Percentiles rank a stretch among this genome's conserved stretches.
phyloP scores from a whole-genome alignment of 2,888 invertebrate species.

The Zygogramma bicolorata region DNA sequence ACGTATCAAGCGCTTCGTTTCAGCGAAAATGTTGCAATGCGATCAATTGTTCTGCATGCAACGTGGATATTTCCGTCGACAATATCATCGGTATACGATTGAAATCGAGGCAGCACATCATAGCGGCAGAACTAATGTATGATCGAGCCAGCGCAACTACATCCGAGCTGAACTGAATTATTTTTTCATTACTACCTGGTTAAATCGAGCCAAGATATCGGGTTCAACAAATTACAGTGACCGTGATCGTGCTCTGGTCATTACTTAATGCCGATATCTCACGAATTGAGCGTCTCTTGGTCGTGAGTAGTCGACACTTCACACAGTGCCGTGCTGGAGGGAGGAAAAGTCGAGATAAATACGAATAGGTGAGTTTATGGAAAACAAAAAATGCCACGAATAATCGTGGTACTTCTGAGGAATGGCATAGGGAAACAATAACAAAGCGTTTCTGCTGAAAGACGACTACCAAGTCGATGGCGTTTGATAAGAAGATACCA shows the following conservation, averaged over 20 bases:
- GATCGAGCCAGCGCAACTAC: slow-evolving; percentile 28
- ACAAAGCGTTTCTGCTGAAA: too few relatives aligned
- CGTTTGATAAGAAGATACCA: too few relatives aligned
- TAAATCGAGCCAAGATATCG: slow-evolving; percentile 61
- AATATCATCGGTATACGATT: slow-evolving; percentile 25
- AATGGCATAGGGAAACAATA: too few relatives aligned
- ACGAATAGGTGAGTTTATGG: too few relatives aligned
- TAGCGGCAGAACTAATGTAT: slow-evolving; percentile 37
- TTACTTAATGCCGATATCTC: slow-evolving; percentile 65
- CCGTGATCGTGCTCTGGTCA: slow-evolving; percentile 64
- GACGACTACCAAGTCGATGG: too few relatives aligned
- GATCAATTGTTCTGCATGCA: not conserved
- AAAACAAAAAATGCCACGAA: too few relatives aligned
- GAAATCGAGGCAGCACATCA: slow-evolving; percentile 34
- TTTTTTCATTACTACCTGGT: slow-evolving; percentile 61
- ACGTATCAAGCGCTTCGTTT: not conserved
- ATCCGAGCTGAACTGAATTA: slow-evolving; percentile 55
- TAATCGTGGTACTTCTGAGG: too few relatives aligned
- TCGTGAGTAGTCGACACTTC: slow-evolving; percentile 56
- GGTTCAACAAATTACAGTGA: slow-evolving; percentile 65
- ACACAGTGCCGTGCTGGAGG: not conserved
- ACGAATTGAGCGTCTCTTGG: slow-evolving; percentile 57
- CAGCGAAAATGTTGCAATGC: not conserved
- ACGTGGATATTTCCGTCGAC: slow-evolving; percentile 1
- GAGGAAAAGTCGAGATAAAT: too few relatives aligned